These are phyloP conservation scores for Actenoides hombroni DNA, from an alignment of 2,113 vertebrate genomes.

Conservation along the genomic window DNA sequence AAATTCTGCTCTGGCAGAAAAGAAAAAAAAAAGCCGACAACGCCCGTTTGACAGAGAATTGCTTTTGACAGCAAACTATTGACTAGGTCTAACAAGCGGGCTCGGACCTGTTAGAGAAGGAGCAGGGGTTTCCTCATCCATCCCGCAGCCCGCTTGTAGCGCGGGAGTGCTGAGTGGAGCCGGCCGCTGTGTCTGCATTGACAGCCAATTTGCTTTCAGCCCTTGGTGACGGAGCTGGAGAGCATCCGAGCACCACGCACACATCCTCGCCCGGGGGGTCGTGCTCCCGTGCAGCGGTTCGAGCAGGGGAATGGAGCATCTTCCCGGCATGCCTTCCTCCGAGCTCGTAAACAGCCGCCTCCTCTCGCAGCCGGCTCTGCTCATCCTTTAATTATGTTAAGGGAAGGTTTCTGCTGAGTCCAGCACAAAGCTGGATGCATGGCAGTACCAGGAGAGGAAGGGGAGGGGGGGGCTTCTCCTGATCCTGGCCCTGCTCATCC, in stretches of 20 bases:
- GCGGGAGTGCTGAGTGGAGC: background rate
- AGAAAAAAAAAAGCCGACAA: background rate
- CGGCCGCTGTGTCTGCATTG: background rate
- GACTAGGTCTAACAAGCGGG: conserved; percentile 51
- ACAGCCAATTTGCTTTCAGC: conserved; percentile 18
- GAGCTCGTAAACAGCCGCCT: background rate
- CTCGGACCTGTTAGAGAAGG: background rate
- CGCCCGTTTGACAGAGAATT: conserved; percentile 25
- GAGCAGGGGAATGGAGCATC: background rate
- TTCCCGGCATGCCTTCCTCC: conserved; percentile 26
- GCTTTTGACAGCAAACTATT: conserved; percentile 49
- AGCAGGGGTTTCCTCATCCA: background rate
- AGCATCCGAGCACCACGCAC: background rate
- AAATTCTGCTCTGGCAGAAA: background rate
- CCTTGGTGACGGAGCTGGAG: background rate
- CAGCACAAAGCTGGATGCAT: background rate
- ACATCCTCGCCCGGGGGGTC: background rate
- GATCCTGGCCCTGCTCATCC: background rate
- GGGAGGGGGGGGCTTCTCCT: background rate
- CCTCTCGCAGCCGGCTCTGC: background rate
- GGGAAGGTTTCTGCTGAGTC: conserved; percentile 28
- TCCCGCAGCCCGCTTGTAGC: fast-evolving
- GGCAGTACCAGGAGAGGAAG: fast-evolving
- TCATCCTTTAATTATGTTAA: conserved; percentile 47
- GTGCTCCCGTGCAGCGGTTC: background rate